Evolutionary conservation across 2,113 vertebrate species (phyloP).

Genomic region (Eulemur rufifrons): DNA sequence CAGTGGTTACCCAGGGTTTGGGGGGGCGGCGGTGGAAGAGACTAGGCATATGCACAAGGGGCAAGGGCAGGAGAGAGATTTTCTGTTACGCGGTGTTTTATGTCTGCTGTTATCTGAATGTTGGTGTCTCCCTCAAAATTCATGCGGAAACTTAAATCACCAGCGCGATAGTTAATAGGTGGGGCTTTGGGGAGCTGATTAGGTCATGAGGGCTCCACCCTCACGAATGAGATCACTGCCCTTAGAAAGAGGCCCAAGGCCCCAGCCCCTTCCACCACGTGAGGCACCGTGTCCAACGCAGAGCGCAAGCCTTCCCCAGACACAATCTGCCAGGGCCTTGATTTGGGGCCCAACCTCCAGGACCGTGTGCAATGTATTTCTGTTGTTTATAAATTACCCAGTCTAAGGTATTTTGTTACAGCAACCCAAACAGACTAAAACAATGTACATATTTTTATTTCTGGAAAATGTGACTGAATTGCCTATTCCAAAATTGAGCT

Average conservation of each 20-base stretch:
- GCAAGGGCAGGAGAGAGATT: background rate
- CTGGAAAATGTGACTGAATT: background rate
- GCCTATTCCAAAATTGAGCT: background rate
- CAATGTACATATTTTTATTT: background rate
- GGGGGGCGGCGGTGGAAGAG: no score
- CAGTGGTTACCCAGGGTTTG: no score
- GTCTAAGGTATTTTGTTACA: background rate
- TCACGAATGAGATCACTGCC: background rate
- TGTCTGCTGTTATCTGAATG: background rate
- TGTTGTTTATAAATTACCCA: background rate
- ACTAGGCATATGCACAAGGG: no score
- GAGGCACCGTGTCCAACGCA: background rate
- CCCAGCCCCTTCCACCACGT: background rate
- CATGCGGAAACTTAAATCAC: background rate
- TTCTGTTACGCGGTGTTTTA: background rate
- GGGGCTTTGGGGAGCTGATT: background rate
- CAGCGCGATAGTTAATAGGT: background rate
- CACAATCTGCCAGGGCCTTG: background rate
- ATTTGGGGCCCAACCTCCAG: background rate
- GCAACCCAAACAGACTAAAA: background rate
- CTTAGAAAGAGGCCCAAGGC: background rate
- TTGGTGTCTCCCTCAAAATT: background rate
- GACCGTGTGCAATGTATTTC: background rate
- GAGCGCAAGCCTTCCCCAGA: background rate
- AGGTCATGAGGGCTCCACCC: background rate